Evolutionary conservation across 2,888 invertebrate species (phyloP).

Genomic region (Pantelozetes paolii): DNA sequence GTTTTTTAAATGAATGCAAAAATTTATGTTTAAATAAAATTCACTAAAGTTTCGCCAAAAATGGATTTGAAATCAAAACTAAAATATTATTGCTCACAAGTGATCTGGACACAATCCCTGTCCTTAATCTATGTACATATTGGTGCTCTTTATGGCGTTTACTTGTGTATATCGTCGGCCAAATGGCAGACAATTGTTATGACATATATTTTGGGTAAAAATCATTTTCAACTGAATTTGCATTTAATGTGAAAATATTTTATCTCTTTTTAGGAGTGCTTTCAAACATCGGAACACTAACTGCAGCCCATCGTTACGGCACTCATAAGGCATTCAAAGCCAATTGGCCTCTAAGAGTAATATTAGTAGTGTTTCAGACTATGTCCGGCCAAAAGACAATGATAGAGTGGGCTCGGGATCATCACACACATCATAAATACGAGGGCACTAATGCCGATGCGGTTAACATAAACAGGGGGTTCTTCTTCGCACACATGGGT

Average conservation of each 20-base stretch:
- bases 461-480: constrained; percentile 37
- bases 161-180: constrained; percentile 4
- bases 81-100: not conserved
- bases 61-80: not conserved
- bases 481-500: constrained; percentile 40
- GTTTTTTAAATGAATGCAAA: not conserved
- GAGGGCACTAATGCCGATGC: constrained; percentile 32
- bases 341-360: constrained; percentile 13
- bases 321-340: constrained; percentile 36
- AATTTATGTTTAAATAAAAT: not conserved
- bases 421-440: constrained; percentile 37
- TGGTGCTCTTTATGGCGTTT: constrained; percentile 16
- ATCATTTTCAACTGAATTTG: too few relatives aligned
- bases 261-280: not conserved
- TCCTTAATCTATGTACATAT: constrained; percentile 21
- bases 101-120: not conserved
- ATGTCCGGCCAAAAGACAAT: constrained; percentile 24
- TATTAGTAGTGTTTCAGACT: constrained; percentile 23
- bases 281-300: constrained; percentile 30
- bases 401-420: constrained; percentile 30
- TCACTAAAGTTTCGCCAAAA: not conserved
- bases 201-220: constrained; percentile 25
- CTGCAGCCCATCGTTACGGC: constrained; percentile 32
- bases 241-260: too few relatives aligned
- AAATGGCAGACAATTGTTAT: constrained; percentile 32